Base-by-base conservation (phyloP, 1,140 invertebrate genomes). In the Anoplolepis gracilipes region DNA sequence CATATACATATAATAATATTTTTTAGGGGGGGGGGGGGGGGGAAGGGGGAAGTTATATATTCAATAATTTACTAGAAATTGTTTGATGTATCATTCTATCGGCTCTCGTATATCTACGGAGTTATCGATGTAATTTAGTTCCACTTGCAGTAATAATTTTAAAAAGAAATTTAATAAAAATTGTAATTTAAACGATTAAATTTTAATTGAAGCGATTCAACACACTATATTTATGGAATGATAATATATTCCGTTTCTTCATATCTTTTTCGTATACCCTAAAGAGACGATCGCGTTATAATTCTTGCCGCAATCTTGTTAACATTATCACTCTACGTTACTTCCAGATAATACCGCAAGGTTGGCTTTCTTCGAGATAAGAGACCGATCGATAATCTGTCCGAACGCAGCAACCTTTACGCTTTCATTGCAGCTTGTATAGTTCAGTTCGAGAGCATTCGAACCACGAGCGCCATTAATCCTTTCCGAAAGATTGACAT, bases 281-380 rank as follows among this genome's bases (percentile, higher is more conserved):
- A 49, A 59, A 33, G 55, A 13, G n/a, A 19, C 11, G 36, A 82
- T 30, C 11, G n/a, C 79, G n/a, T 75, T 84, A n/a, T 61, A 53
- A 61, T n/a, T 55, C 39, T 36, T 84, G 36, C 49, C 42, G 62
- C 33, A 57, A 62, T 13, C 57, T 84, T 28, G 57, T 76, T 76
- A 62, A 76, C 28, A 62, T 75, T 84, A 84, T 84, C 73, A n/a
- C 28, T 33, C 33, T 36, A 46, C 61, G 65, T 53, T 46, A 55
- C 59, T 65, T 25, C 33, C 25, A 59, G n/a, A 36, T 46, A 57
- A 70, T 81, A 39, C 19, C 6, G 10, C 16, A 30, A 81, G 33
- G 11, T 13, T 30, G 22, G 65, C 53, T 30, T 42, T 33, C 13
- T 13, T 16, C 11, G 36, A 42, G 78, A 82, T 82, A 72, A 61